Base-by-base conservation (phyloP, 1,140 invertebrate genomes). In the Leptinotarsa undecemlineata region DNA sequence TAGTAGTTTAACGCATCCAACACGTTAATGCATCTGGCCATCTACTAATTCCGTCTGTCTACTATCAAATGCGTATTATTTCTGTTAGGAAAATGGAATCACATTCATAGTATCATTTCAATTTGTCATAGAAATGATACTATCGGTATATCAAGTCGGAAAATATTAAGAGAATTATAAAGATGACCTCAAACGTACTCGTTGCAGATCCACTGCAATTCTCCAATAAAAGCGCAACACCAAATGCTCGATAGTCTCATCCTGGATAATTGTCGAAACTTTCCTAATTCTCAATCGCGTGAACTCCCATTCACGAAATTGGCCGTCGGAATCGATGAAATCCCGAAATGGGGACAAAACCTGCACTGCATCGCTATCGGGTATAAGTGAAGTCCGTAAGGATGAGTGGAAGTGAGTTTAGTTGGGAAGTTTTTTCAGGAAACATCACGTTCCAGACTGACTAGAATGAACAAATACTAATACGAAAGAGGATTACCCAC, bases 391-490 rank as follows among this genome's bases (percentile, higher is more conserved):
- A 33, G 63, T n/a, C 63, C 17, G 20, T 33, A 21, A 64, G 26
- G 63, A 64, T 21, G 26, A 64, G 63, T 64, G 20, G 63, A 64
- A 64, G 26, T 64, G 63, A 64, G 63, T 64, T 64, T 20, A 33
- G 26, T 23, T 21, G 20, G 63, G 11, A 64, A 64, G 17, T 64
- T 64, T 19, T 64, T 64, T 64, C 63, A 15, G 14, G 63, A 64
- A 33, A 33, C 63, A 20, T 64, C n/a, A 64, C 63, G 63, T 64
- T 21, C 63, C 26, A 33, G 20, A 64, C 20, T 64, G 63, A 64
- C 63, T 64, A 33, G 63, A 64, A 64, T 64, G 63, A 64, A 64
- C 63, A 64, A 64, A 64, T 64, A 64, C 63, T 64, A 64, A 33
- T 23, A 21, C 26, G 63, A 64, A 64, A 64, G 63, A 64, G 63